Base-by-base conservation (phyloP, 2,888 invertebrate species). In the Cistogaster globosa region DNA sequence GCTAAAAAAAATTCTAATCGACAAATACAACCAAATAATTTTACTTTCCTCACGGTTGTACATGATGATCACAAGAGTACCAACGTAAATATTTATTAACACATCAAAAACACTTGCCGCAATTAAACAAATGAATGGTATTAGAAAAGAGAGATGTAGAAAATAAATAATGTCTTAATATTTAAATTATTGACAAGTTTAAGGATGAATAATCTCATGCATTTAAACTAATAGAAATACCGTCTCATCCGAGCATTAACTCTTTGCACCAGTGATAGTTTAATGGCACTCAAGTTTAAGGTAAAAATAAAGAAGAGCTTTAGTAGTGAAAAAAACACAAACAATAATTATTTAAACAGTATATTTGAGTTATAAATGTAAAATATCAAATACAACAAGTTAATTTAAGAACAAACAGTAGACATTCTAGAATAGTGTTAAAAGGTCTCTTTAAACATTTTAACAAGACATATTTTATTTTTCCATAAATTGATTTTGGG, bases 31-130 rank as follows among this genome's bases (percentile, higher is more conserved):
- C 38, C 22, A 62, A 58, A 58, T n/a, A 60, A n/a, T 60, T 68
- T 51, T 77, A 58, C 67, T 51, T 14, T 60, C n/a, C 38, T 69
- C 51, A 42, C 26, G 32, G 32, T 32, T 36, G 38, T 42, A 42
- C 42, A 62, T 11, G 42, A 77, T 36, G 18, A 22, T 38, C 14
- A 9, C 12, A 42, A 11, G n/a, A 26, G 20, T 22, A 42, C 53
- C 26, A 53, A 38, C 45, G 71, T 60, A 71, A 83, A 83, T 83
- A 83, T 83, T 83, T 76, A 72, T 83, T 72, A 71, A 76, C 32
- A 58, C 71, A 77, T 83, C 76, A 82, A 83, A 77, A 71, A 65
- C 58, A 71, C 18, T 71, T 82, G 63, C 82, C 82, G 82, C 82
- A 82, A 82, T 76, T 58, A 82, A 63, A 22, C 67, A 60, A 74